These are phyloP conservation scores for Casuarius casuarius DNA, from an alignment of 2,113 vertebrate species.

Conservation along the genomic window DNA sequence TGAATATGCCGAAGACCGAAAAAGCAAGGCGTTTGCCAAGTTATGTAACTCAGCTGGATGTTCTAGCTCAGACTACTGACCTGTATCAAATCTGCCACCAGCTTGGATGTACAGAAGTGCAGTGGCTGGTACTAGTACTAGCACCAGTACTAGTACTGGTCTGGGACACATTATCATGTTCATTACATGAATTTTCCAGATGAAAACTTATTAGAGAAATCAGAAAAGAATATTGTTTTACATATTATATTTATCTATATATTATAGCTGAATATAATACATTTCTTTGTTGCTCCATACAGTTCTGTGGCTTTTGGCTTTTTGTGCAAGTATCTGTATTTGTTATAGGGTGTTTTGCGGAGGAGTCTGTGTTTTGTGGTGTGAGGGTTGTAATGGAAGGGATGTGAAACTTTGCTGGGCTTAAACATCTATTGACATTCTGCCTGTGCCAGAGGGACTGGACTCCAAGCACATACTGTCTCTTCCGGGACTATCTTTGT, in stretches of 20 bases:
- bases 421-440: not conserved
- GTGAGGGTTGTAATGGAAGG: not conserved
- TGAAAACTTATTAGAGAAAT: not conserved
- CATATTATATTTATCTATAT: not conserved
- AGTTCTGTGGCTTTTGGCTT: not conserved
- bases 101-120: not conserved
- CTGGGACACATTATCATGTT: not conserved
- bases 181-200: not conserved
- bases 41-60: slow-evolving; percentile 31
- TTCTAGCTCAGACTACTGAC: slow-evolving; percentile 43
- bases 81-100: slow-evolving; percentile 19
- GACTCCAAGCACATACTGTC: rapidly evolving
- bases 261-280: not conserved
- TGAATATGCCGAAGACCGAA: slow-evolving; percentile 18
- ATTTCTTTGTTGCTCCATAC: not conserved
- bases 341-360: not conserved
- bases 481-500: not conserved
- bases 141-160: not conserved
- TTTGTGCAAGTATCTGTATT: not conserved
- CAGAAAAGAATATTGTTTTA: not conserved
- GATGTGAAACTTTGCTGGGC: not conserved
- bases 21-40: slow-evolving; percentile 28
- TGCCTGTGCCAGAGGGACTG: rapidly evolving
- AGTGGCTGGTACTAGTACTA: not conserved
- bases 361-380: slow-evolving; percentile 21